phyloP scores from a whole-genome alignment of 2,888 invertebrate species.

The Carabus problematicus region DNA sequence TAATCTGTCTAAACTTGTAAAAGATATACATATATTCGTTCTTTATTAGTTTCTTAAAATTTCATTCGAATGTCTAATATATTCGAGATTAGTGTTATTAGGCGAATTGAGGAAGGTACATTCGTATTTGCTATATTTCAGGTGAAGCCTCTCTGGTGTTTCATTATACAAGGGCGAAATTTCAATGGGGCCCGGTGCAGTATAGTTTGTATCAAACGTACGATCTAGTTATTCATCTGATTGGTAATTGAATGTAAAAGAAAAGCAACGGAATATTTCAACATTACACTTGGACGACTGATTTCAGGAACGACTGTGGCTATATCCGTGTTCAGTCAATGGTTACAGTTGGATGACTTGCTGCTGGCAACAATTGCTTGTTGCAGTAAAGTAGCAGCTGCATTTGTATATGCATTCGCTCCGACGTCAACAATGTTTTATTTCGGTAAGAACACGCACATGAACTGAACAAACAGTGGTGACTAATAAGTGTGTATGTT shows the following conservation, averaged over 20 bases:
- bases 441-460: conserved; percentile 51
- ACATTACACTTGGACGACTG: no score
- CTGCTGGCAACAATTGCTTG: conserved; percentile 57
- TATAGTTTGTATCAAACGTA: conserved; percentile 66
- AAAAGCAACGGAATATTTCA: no score
- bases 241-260: conserved; percentile 58
- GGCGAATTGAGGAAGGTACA: no score
- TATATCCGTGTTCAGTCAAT: conserved; percentile 47
- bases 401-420: conserved; percentile 56
- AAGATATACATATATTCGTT: conserved; percentile 4
- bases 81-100: conserved; percentile 46
- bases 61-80: no score
- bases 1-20: no score
- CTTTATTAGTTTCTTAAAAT: no score
- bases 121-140: no score
- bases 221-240: conserved; percentile 64
- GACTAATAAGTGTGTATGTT: no score
- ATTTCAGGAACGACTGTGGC: conserved; percentile 46
- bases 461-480: neutral
- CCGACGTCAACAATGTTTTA: conserved; percentile 53
- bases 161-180: conserved; percentile 66
- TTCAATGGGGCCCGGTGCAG: conserved; percentile 67
- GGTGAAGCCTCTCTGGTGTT: conserved; percentile 68
- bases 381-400: conserved; percentile 57
- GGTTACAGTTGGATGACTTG: conserved; percentile 55